Conservation (phyloP, 2,797 vertebrate genomes). For the Platyrinchus mystaceus region DNA sequence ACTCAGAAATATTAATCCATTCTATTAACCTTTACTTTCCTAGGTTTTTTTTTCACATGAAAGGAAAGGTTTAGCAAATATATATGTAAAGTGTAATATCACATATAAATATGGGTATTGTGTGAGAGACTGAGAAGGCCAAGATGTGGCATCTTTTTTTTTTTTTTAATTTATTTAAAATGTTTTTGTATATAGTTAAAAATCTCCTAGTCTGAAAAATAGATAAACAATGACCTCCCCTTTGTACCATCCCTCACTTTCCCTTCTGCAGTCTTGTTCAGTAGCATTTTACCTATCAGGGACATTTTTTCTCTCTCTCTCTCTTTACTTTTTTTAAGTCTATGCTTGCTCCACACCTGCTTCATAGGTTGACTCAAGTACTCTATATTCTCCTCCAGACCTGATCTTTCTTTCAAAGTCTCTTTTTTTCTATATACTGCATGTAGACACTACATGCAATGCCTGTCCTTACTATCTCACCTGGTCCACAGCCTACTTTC, state of each 20-base stretch:
- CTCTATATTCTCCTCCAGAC: background rate
- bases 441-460: background rate
- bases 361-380: background rate
- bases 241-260: background rate
- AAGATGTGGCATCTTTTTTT: background rate
- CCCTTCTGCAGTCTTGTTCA: background rate
- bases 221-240: background rate
- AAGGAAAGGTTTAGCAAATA: background rate
- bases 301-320: rapidly evolving
- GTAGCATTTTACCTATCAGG: background rate
- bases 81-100: background rate
- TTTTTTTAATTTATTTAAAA: background rate
- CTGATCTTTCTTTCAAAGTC: background rate
- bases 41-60: background rate
- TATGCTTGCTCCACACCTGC: background rate
- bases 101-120: background rate
- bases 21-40: background rate
- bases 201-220: background rate
- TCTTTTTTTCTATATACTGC: background rate
- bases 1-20: background rate
- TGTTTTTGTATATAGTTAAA: background rate
- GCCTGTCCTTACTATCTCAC: background rate
- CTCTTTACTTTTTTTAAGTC: background rate
- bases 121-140: background rate
- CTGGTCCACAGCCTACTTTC: background rate